Conservation (phyloP, 2,113 vertebrate species). For the Gallinago media region DNA sequence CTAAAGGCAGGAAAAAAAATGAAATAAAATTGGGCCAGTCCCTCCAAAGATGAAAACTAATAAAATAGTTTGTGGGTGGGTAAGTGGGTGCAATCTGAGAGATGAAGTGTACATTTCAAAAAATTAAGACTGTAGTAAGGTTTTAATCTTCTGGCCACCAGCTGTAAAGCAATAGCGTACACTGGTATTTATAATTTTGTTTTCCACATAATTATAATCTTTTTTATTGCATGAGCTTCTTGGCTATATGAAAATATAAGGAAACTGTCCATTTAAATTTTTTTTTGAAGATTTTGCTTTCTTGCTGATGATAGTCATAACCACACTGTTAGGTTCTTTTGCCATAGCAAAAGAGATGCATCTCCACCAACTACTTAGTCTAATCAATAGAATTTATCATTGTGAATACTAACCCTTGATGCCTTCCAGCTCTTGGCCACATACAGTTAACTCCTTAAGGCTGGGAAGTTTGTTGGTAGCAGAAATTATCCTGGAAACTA, state of each 20-base stretch:
- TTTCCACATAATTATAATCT: not conserved
- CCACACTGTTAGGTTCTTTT: accelerated
- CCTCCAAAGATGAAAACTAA: not conserved
- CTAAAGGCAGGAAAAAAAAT: not conserved
- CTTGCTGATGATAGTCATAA: not conserved
- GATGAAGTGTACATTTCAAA: not conserved
- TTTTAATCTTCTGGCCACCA: not conserved
- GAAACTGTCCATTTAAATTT: not conserved
- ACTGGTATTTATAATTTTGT: not conserved
- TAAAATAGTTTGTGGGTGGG: not conserved
- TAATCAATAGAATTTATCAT: not conserved
- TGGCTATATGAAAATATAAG: not conserved
- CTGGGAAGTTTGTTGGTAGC: not conserved
- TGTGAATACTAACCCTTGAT: not conserved
- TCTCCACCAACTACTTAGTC: accelerated
- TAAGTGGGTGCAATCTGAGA: too few species aligned
- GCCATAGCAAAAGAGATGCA: not conserved
- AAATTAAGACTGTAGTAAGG: not conserved
- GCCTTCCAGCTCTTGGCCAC: not conserved
- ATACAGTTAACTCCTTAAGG: not conserved
- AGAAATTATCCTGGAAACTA: not conserved
- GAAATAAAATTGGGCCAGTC: not conserved
- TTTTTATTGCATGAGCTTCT: not conserved
- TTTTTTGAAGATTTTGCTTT: not conserved
- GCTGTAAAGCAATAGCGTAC: not conserved